These are phyloP conservation scores for Pachyuromys duprasi DNA, from an alignment of 2,797 vertebrate species.

Conservation along the genomic window DNA sequence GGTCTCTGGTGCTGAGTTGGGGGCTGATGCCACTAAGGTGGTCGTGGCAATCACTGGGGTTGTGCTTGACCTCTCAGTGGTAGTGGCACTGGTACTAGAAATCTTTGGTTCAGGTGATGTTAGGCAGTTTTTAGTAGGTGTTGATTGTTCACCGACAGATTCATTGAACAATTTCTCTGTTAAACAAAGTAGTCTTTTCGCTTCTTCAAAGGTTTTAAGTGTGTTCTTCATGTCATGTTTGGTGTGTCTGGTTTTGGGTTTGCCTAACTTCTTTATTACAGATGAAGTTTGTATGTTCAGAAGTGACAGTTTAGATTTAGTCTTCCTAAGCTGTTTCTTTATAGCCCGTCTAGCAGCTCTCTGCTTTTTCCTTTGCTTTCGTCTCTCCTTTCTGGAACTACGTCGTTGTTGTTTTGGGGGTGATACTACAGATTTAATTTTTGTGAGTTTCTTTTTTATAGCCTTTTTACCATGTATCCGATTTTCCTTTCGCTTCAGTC, in stretches of 20 bases:
- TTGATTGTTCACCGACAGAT: background rate
- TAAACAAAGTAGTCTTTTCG: background rate
- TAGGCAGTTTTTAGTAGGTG: background rate
- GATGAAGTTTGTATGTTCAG: background rate
- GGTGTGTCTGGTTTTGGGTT: background rate
- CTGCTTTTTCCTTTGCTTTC: background rate
- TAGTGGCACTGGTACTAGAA: background rate
- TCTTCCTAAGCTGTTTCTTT: background rate
- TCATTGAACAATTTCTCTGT: conserved; percentile 9
- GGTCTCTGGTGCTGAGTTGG: background rate
- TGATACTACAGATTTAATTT: background rate
- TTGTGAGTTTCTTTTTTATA: background rate
- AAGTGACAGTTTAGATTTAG: background rate
- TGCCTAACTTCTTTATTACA: background rate
- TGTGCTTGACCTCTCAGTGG: background rate
- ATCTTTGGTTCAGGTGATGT: conserved; percentile 19
- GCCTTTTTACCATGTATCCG: no score
- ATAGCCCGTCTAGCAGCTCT: background rate
- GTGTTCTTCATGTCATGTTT: background rate
- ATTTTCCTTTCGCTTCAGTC: background rate
- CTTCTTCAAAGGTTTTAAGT: background rate
- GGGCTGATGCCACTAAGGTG: background rate
- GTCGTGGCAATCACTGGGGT: background rate
- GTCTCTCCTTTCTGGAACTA: background rate
- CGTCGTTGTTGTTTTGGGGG: background rate